A percentile compares a stretch with the other conserved stretches of the same genome.
Conservation (phyloP, 2,797 vertebrate genomes). For the Crocidura indochinensis region DNA sequence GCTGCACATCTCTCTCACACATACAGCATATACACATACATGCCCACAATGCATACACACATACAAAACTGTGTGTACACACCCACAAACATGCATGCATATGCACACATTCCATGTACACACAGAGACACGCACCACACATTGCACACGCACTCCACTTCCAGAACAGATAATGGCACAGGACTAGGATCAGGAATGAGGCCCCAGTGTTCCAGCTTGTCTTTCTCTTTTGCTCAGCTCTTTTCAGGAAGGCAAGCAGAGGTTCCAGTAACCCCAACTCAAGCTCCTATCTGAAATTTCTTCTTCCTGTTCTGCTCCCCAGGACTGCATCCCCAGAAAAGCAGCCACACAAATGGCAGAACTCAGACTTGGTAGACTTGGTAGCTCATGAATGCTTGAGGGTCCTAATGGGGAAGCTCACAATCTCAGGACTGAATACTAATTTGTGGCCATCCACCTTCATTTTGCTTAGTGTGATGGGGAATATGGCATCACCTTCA, state of each 20-base stretch:
- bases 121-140: background rate
- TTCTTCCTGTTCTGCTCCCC: background rate
- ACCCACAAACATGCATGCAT: no score
- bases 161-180: rapidly evolving
- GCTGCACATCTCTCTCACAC: no score
- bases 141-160: background rate
- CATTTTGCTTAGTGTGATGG: background rate
- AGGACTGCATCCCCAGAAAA: background rate
- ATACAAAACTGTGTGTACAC: no score
- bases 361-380: rapidly evolving
- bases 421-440: background rate
- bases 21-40: no score
- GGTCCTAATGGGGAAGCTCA: no score
- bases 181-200: background rate
- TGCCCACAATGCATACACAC: no score
- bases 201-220: background rate
- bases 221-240: background rate
- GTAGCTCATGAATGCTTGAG: no score
- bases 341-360: background rate
- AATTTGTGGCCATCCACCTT: background rate
- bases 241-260: background rate
- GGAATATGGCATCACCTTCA: background rate
- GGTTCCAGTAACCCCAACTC: no score
- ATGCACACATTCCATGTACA: no score
- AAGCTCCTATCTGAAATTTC: no score